phyloP scores from a whole-genome alignment of 2,113 vertebrate genomes.

The Anas platyrhynchos region DNA sequence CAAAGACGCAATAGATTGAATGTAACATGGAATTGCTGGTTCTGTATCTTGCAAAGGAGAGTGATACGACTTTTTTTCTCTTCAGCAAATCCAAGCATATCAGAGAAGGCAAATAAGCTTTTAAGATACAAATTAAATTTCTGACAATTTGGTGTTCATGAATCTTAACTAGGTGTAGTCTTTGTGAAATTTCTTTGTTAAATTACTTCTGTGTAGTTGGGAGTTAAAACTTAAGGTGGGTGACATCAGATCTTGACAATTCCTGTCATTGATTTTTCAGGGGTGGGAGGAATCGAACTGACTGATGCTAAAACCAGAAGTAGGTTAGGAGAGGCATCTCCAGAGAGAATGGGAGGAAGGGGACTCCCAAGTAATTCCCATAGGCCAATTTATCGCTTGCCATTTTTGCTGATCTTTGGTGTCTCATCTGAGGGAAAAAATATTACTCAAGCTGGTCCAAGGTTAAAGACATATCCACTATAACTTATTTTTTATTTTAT shows the following conservation, averaged over 20 bases:
- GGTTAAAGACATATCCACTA: slow-evolving; percentile 59
- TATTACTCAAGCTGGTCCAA: slow-evolving; percentile 52
- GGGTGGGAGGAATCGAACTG: slow-evolving; percentile 9
- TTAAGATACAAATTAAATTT: neutral
- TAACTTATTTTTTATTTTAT: slow-evolving; percentile 74
- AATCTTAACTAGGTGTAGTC: slow-evolving; percentile 50
- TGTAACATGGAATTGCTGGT: neutral
- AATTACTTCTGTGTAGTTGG: neutral
- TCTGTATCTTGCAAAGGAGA: neutral
- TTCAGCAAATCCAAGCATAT: neutral
- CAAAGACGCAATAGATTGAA: neutral
- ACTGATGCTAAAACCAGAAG: slow-evolving; percentile 39
- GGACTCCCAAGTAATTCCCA: slow-evolving; percentile 24
- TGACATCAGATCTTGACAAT: slow-evolving; percentile 1
- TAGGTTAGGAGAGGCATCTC: slow-evolving; percentile 35
- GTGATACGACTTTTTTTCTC: neutral
- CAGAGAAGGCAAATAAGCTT: neutral
- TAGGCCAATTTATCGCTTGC: slow-evolving; percentile 64
- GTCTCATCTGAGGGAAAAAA: slow-evolving; percentile 52
- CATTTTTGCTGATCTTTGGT: slow-evolving; percentile 63
- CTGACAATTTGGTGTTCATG: neutral
- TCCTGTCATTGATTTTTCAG: slow-evolving; percentile 32
- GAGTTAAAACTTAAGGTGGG: neutral
- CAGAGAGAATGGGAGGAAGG: neutral
- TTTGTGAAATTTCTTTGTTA: slow-evolving; percentile 40